Base-by-base conservation (phyloP, 1,140 invertebrate species). In the Scylla paramamosain region DNA sequence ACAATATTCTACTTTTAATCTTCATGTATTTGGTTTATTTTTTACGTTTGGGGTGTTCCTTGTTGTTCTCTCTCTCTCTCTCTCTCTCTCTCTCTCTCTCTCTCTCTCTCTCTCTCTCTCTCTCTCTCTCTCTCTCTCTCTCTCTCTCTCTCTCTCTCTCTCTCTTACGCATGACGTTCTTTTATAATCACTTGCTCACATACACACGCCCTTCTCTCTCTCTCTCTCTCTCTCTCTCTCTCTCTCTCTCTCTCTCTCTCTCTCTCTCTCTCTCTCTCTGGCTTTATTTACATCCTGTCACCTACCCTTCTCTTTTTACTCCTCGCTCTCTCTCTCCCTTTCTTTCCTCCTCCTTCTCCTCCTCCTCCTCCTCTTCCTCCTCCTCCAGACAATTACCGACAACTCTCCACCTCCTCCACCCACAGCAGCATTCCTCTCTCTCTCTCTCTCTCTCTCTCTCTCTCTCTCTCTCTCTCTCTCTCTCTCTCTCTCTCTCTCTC, bases 111-210 rank as follows among this genome's bases (percentile, higher is more conserved):
- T 48, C 89, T 91, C 89, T 91, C 89, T 48, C 89, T 91, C 89
- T 91, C 89, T 91, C 45, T 91, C 89, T 91, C 45, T 46, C 88
- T 46, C 45, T 90, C 88, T 90, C 45, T 90, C 88, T 90, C 45
- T 90, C 29, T 90, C 88, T 90, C 39, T 90, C n/a, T 31, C 25
- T 90, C 12, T 28, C 88, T 90, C 39, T 39, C 88, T 28, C 45
- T 90, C 0, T 32, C 46, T 31, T 39, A 39, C 39, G 39, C 39
- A 39, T 39, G 39, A 39, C 39, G 39, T 39, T 39, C 39, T 39
- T 39, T 39, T 39, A 39, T 39, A 39, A 39, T 39, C 39, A 39
- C 39, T 39, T 39, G 39, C 39, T 39, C 39, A 39, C 39, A 39
- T 6, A 39, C 39, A 39, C 39, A 6, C 39, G 1, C 39, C 6